These are phyloP conservation scores for Lepus townsendii DNA, from an alignment of 2,797 vertebrate species.

Conservation along the genomic window DNA sequence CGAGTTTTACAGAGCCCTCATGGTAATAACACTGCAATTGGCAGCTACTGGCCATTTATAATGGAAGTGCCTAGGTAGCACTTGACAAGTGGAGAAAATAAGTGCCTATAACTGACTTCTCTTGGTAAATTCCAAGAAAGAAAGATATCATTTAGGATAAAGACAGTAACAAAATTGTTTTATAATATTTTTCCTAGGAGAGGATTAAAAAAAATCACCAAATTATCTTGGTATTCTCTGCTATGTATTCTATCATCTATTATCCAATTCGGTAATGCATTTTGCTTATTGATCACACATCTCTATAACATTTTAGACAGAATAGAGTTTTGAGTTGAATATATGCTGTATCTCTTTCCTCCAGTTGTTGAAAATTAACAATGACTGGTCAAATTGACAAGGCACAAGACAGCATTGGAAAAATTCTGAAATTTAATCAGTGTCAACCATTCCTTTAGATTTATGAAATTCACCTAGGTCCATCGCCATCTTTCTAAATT, in stretches of 20 bases:
- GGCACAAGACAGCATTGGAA: background rate
- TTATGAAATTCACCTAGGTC: slow-evolving; percentile 25
- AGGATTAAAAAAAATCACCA: background rate
- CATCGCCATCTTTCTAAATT: background rate
- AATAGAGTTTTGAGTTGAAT: background rate
- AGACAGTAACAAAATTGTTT: background rate
- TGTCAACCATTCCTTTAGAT: slow-evolving; percentile 36
- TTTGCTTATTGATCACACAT: background rate
- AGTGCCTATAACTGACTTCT: background rate
- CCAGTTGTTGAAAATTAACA: background rate
- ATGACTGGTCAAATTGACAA: background rate
- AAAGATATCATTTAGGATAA: slow-evolving; percentile 60
- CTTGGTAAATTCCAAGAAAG: background rate
- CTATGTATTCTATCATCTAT: background rate
- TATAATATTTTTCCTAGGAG: slow-evolving; percentile 17
- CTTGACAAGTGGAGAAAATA: slow-evolving; percentile 55
- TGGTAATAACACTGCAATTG: slow-evolving; percentile 58
- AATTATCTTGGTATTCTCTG: background rate
- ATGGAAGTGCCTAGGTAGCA: slow-evolving; percentile 32
- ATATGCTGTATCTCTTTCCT: background rate
- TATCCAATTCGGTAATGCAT: background rate
- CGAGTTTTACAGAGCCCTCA: slow-evolving; percentile 47
- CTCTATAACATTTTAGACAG: background rate
- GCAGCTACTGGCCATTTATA: slow-evolving; percentile 30
- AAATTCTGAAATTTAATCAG: slow-evolving; percentile 31